Base-by-base conservation (phyloP, 2,797 vertebrate species). In the Pseudomugil tenellus region DNA sequence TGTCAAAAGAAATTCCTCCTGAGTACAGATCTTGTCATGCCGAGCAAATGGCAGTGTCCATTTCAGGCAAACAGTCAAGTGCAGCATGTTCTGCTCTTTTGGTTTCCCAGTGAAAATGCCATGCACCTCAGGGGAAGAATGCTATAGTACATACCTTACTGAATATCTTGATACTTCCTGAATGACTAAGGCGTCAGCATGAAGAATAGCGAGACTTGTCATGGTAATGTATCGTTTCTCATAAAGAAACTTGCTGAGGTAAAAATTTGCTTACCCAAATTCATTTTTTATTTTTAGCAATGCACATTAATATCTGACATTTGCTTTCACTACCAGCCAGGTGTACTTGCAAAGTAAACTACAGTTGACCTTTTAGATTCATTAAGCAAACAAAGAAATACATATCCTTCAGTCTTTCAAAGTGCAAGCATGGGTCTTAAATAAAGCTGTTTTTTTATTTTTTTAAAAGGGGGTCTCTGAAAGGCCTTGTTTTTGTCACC, bases 1-100 rank as follows among this genome's bases (percentile, higher is more conserved):
- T 72, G 62, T 77, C 62, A 76, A 56, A 73, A 63, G 56, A 62
- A 68, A 70, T 26, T 25, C 41, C 63, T 75, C 48, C 58, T 6
- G 39, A 29, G 19, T 37, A 16, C 21, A 31, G 0, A 0, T 43
- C 41, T 39, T 34, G 35, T 67, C 66, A 62, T 28, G 35, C 62
- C 58, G 25, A 72, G 37, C 41, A 14, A 23, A 21, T 46, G 19
- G 11, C 25, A 16, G 39, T 53, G 37, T 16, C 41, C 25, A 12
- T 67, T 21, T 4, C 12, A 4, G 9, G 14, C 28, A 23, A 69
- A 55, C 1, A 2, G 29, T 34, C 21, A 21, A 58, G 10, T 57
- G 23, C 52, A 5, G 14, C 7, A 48, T 67, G 74, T 72, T 53
- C 34, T 41, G 53, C 68, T 52, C 53, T 43, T 2, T 43, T 48